Conservation (phyloP, 2,797 vertebrate genomes). For the Allochrocebus solatus region DNA sequence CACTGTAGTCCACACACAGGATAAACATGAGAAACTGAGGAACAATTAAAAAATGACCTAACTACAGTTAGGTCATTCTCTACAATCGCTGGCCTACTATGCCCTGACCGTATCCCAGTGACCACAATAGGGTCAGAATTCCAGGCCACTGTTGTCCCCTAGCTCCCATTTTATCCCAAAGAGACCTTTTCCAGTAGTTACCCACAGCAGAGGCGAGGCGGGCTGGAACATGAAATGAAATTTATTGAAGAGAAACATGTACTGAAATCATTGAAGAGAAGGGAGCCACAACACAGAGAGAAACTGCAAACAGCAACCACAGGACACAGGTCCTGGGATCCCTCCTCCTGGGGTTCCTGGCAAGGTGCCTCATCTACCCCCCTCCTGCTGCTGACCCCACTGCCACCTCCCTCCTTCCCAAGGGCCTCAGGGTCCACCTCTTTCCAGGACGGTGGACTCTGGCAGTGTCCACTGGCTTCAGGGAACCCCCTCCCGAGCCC, state of each 20-base stretch:
- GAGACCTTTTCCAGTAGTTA: neutral
- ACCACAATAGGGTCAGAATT: neutral
- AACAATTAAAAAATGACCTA: neutral
- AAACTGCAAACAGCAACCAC: neutral
- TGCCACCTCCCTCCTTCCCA: neutral
- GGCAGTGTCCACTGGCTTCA: neutral
- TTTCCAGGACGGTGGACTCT: neutral
- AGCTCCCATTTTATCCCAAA: neutral
- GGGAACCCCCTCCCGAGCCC: too few relatives aligned
- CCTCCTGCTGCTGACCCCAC: rapidly evolving
- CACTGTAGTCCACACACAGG: neutral
- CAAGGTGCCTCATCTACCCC: neutral
- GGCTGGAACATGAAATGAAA: neutral
- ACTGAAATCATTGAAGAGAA: neutral
- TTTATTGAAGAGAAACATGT: conserved; percentile 32
- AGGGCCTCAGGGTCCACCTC: neutral
- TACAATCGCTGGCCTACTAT: neutral
- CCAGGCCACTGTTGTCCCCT: neutral
- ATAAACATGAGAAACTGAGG: neutral
- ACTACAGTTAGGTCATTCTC: neutral
- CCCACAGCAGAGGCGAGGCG: neutral
- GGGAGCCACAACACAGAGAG: neutral
- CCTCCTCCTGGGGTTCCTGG: neutral
- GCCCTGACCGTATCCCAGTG: neutral
- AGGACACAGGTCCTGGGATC: neutral